Conservation (phyloP, 2,113 vertebrate species). For the Thunnus thynnus region DNA sequence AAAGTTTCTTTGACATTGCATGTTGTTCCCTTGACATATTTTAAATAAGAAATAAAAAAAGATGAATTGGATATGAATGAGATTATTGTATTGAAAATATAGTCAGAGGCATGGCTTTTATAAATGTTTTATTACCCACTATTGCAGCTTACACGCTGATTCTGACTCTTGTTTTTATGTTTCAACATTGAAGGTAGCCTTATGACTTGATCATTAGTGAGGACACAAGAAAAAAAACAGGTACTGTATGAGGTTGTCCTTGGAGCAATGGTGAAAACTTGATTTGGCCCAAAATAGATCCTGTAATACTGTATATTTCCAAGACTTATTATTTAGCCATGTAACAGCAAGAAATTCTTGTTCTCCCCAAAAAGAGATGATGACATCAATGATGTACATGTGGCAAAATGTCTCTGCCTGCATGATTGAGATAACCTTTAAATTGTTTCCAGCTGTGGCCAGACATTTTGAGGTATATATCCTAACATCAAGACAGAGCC, state of each 20-base stretch:
- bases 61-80: neutral
- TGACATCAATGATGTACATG: neutral
- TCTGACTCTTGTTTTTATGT: neutral
- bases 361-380: neutral
- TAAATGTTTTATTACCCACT: neutral
- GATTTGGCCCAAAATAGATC: neutral
- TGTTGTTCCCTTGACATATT: neutral
- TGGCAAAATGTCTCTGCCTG: too few species aligned
- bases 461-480: neutral
- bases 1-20: slow-evolving; percentile 33
- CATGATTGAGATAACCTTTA: neutral
- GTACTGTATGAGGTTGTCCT: neutral
- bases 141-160: neutral
- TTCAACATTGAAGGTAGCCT: neutral
- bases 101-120: neutral
- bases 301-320: neutral
- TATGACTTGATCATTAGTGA: neutral
- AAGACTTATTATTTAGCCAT: neutral
- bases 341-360: neutral
- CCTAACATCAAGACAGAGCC: neutral
- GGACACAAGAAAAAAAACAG: neutral
- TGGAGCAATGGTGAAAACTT: neutral
- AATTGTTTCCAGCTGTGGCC: neutral
- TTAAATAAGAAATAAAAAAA: neutral
- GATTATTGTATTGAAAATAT: neutral